Base-by-base conservation (phyloP, 2,797 vertebrate genomes). In the Peromyscus nudipes region DNA sequence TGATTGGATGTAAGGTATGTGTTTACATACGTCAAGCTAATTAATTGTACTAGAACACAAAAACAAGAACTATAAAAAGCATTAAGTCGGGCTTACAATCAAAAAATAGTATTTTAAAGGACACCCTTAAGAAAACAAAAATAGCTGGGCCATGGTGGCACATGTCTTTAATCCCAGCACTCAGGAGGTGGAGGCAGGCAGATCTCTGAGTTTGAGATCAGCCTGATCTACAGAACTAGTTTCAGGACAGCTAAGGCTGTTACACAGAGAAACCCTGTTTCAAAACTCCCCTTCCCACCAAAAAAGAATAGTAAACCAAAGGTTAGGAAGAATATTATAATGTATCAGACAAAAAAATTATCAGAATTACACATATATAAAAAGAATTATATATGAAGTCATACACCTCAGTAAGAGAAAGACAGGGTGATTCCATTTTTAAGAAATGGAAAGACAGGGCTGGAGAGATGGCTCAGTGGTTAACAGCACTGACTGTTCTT, bases 121-220 rank as follows among this genome's bases (percentile, higher is more conserved):
- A 49, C 17, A 89, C 2, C 27, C 77, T 71, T 95, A 87, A 83
- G n/a, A 65, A 93, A 92, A 71, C 16, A 83, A 97, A 93, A 60
- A 46, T 46, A 96, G 16, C 55, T 17, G 55, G 55, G 55, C 16
- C 14, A 4, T 55, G 55, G 55, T 55, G 55, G 14, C 55, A 55
- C 55, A 55, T 55, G 55, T 55, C 55, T 55, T 55, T 55, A 55
- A 55, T 55, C 55, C 4, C 16, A 55, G 55, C 55, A 55, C 16
- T 55, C 55, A 55, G 55, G 55, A 55, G 55, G 55, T 0, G 4
- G 55, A 55, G 55, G 55, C 55, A 55, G 55, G 55, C 55, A 5
- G 16, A 55, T 55, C 55, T 55, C 55, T 55, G 55, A 17, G 55
- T 55, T 55, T 17, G 55, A 55, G 16, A 17, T 13, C 55, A 55